Conservation (phyloP, 2,113 vertebrate species). For the Sus scrofa region DNA sequence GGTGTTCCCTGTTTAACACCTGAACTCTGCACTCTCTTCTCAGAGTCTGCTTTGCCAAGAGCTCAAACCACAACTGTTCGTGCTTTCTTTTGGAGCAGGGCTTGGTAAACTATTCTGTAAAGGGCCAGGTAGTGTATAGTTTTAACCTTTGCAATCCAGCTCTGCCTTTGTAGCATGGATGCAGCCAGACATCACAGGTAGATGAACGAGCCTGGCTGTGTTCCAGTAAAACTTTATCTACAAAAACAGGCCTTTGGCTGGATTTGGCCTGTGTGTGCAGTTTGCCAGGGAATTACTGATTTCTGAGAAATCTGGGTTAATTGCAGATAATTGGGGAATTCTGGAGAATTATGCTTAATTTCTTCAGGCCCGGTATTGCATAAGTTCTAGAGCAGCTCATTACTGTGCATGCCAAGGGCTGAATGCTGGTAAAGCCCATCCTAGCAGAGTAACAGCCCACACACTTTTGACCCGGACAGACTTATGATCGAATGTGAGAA, state of each 20-base stretch:
- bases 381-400: not conserved
- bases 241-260: not conserved
- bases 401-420: not conserved
- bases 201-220: not conserved
- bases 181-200: not conserved
- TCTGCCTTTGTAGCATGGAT: not conserved
- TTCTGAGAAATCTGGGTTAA: not conserved
- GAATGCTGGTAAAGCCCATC: not conserved
- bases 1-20: not conserved
- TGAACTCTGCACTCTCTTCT: not conserved
- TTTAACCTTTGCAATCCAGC: not conserved
- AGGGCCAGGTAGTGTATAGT: not conserved
- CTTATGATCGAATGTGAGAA: not conserved
- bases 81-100: not conserved
- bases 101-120: not conserved
- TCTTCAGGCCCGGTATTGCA: not conserved
- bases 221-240: conserved; percentile 56
- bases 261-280: not conserved
- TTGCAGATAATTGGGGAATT: conserved; percentile 11
- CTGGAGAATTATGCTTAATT: not conserved
- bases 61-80: not conserved
- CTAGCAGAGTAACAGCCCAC: not conserved
- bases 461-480: conserved; percentile 3
- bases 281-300: not conserved
- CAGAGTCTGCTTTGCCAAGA: not conserved